These are phyloP conservation scores for Trissolcus basalis DNA, from an alignment of 1,140 invertebrate genomes.

Conservation along the genomic window DNA sequence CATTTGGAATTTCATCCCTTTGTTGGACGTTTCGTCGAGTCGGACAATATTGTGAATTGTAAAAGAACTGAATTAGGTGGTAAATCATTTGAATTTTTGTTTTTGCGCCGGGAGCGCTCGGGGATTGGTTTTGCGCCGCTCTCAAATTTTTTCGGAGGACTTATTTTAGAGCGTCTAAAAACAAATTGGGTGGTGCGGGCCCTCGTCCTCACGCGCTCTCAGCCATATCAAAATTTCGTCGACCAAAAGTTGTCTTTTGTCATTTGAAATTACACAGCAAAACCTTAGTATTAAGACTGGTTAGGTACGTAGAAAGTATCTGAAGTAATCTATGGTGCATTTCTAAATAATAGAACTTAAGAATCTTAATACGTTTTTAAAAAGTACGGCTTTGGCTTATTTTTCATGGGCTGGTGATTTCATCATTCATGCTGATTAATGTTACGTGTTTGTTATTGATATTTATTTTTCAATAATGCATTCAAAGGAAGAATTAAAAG, in stretches of 20 bases:
- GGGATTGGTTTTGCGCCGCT: too few relatives aligned
- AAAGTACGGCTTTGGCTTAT: constrained; percentile 64
- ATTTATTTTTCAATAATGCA: constrained; percentile 3
- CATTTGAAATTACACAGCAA: constrained; percentile 62
- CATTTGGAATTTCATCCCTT: constrained; percentile 30
- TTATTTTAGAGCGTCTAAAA: too few relatives aligned
- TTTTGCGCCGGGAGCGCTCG: too few relatives aligned
- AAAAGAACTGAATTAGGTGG: constrained; percentile 49
- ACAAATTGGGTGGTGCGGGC: too few relatives aligned
- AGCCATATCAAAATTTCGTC: constrained; percentile 33
- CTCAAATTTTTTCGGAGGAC: too few relatives aligned
- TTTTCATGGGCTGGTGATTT: constrained; percentile 60
- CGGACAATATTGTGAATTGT: constrained; percentile 43
- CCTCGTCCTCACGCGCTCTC: too few relatives aligned
- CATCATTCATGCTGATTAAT: constrained; percentile 30
- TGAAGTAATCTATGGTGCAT: constrained; percentile 70
- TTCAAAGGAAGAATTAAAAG: constrained; percentile 1
- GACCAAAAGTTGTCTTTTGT: constrained; percentile 33
- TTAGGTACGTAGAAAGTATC: constrained; percentile 68
- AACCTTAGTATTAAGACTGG: constrained; percentile 69
- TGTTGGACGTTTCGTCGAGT: constrained; percentile 31
- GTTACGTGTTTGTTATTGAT: constrained; percentile 53
- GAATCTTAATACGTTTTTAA: constrained; percentile 42
- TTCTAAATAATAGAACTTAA: constrained; percentile 60
- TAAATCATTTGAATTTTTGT: too few relatives aligned